These are phyloP conservation scores for Phalacrocorax brasilianus DNA, from an alignment of 2,113 vertebrate species.

Conservation along the genomic window DNA sequence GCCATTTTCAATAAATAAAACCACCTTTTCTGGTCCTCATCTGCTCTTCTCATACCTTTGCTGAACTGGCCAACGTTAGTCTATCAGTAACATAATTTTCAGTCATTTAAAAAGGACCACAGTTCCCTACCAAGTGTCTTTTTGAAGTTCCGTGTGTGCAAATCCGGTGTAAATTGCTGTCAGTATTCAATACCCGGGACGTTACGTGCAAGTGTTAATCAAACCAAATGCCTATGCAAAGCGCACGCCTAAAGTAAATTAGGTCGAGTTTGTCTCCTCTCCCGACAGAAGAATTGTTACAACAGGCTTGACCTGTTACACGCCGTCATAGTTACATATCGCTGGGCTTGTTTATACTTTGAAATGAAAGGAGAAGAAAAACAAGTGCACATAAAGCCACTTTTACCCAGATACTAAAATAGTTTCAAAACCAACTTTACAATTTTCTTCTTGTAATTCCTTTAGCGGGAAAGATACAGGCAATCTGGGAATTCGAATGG, in stretches of 20 bases:
- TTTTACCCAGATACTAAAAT: background rate
- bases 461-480: background rate
- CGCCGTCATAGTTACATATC: accelerated
- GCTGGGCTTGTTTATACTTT: background rate
- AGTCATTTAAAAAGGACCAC: background rate
- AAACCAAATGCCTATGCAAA: background rate
- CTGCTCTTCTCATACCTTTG: background rate
- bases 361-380: background rate
- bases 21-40: background rate
- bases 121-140: background rate
- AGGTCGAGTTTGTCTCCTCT: background rate
- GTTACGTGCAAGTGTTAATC: background rate
- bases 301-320: accelerated
- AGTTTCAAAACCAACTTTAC: background rate
- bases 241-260: accelerated
- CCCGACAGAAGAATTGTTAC: background rate
- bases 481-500: background rate
- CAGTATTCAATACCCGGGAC: background rate
- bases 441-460: background rate
- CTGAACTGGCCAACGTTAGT: background rate
- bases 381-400: background rate
- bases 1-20: background rate
- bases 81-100: background rate
- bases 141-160: background rate
- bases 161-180: background rate